These are phyloP conservation scores for Pionites leucogaster DNA, from an alignment of 2,113 vertebrate genomes.

Conservation along the genomic window DNA sequence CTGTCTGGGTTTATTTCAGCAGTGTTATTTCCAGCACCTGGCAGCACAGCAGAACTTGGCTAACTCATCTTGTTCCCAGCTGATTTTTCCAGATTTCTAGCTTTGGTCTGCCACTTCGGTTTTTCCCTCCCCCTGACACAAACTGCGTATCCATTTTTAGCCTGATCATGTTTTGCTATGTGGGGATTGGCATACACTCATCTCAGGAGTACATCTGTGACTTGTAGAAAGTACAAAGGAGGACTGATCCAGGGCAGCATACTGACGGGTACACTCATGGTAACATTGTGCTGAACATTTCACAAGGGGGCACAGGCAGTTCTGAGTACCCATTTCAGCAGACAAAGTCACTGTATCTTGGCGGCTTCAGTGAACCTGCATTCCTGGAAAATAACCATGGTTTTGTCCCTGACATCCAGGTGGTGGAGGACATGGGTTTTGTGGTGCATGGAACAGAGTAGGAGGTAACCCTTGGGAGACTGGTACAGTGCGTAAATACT, in stretches of 20 bases:
- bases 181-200: background rate
- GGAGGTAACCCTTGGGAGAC: background rate
- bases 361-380: background rate
- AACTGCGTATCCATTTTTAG: background rate
- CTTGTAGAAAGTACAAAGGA: background rate
- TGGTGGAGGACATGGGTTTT: background rate
- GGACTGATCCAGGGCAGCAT: background rate
- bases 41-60: background rate
- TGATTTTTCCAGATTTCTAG: background rate
- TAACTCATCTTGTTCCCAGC: background rate
- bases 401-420: background rate
- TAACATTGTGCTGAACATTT: background rate
- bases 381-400: background rate
- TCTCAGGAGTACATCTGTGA: background rate
- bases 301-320: background rate
- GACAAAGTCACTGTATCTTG: background rate
- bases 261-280: accelerated
- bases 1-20: background rate
- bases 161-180: background rate
- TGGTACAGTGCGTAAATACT: accelerated
- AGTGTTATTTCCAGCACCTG: background rate
- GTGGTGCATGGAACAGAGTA: background rate
- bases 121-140: background rate
- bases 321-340: background rate
- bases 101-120: background rate